phyloP scores from a whole-genome alignment of 2,113 vertebrate genomes.

The Peromyscus leucopus region DNA sequence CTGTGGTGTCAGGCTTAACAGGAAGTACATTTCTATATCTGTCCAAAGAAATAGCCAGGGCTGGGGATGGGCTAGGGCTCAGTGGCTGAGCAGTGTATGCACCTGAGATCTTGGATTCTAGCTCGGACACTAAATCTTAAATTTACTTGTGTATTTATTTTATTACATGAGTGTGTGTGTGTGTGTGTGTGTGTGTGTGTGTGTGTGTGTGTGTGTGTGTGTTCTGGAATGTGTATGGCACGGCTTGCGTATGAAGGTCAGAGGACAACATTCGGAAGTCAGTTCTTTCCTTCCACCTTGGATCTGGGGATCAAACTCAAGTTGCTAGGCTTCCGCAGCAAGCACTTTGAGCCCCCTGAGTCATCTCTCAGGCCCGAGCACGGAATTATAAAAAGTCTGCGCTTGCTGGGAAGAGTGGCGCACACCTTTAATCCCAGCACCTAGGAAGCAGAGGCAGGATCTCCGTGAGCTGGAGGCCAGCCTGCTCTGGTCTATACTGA shows the following conservation, averaged over 20 bases:
- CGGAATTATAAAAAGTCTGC: neutral
- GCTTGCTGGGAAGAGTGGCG: neutral
- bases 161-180: neutral
- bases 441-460: neutral
- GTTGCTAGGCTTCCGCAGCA: no score
- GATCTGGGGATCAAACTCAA: neutral
- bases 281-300: neutral
- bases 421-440: neutral
- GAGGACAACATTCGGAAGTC: neutral
- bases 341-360: neutral
- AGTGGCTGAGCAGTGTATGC: neutral
- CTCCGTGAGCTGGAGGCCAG: neutral
- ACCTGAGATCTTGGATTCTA: neutral
- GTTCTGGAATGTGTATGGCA: neutral
- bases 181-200: neutral
- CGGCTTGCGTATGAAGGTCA: neutral
- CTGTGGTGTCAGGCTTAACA: neutral
- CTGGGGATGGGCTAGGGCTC: neutral
- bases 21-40: neutral
- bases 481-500: neutral
- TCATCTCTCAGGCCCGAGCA: neutral
- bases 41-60: neutral
- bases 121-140: neutral
- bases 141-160: neutral
- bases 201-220: neutral